These are phyloP conservation scores for Agapornis roseicollis DNA, from an alignment of 2,113 vertebrate species.

Conservation along the genomic window DNA sequence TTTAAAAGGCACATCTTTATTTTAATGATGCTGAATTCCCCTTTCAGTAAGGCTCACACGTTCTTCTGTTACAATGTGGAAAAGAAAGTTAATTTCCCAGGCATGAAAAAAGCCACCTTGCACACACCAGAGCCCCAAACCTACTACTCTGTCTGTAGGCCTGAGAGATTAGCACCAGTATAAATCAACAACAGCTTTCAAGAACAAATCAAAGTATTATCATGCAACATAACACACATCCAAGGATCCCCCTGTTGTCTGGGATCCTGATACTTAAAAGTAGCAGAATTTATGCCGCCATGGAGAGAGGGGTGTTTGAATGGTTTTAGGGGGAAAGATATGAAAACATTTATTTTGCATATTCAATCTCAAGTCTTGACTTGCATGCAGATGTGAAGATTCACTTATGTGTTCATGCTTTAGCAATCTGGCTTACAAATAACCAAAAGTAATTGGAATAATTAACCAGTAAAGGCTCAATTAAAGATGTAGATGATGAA, in stretches of 20 bases:
- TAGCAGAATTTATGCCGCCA: neutral
- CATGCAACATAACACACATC: neutral
- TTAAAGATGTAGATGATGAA: constrained; percentile 37
- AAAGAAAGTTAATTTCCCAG: neutral
- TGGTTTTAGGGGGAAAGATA: neutral
- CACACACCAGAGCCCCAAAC: neutral
- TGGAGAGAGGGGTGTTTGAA: neutral
- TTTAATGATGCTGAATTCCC: constrained; percentile 67
- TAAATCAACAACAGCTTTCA: constrained; percentile 12
- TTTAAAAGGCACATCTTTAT: constrained; percentile 79
- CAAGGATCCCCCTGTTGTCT: neutral
- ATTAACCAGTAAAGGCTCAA: constrained; percentile 43
- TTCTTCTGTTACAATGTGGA: neutral
- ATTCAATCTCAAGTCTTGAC: constrained; percentile 43
- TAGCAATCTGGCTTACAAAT: constrained; percentile 53
- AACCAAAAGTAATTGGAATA: constrained; percentile 55
- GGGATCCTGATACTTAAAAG: constrained; percentile 14
- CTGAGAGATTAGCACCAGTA: constrained; percentile 51
- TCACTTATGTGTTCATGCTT: constrained; percentile 39
- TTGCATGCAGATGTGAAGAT: constrained; percentile 52
- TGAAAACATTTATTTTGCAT: constrained; percentile 22
- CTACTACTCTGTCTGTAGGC: neutral
- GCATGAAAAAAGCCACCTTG: constrained; percentile 19
- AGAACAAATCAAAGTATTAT: neutral
- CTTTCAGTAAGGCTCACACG: constrained; percentile 8